These are phyloP conservation scores for Aurelia coerulea DNA, from an alignment of 30 jellyfish, hydroid and myxozoan species.

Conservation along the genomic window DNA sequence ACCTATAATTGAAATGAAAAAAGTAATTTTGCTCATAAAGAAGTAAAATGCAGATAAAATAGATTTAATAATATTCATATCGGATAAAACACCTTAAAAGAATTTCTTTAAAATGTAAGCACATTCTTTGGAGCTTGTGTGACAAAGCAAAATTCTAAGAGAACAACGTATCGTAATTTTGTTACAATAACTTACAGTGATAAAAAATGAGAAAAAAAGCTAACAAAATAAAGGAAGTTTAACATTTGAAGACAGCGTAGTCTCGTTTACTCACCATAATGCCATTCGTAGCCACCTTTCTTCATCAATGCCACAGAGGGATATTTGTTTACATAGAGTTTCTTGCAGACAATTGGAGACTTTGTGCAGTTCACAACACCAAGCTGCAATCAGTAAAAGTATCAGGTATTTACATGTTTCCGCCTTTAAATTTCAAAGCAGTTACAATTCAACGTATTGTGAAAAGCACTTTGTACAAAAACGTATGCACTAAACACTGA, in stretches of 20 bases:
- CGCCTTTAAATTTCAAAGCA: background rate
- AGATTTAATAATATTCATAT: too few relatives aligned
- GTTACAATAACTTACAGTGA: too few relatives aligned
- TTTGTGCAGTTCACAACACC: constrained; percentile 72
- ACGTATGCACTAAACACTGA: too few relatives aligned
- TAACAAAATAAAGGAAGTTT: background rate
- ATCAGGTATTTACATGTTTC: background rate
- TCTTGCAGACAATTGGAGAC: constrained; percentile 54
- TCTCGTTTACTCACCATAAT: constrained; percentile 74
- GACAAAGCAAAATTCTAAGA: too few relatives aligned
- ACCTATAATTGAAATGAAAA: constrained; percentile 41
- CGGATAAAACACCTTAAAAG: background rate
- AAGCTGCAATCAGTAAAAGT: constrained; percentile 48
- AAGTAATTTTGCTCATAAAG: too few relatives aligned
- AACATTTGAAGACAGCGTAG: background rate
- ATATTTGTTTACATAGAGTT: constrained; percentile 69
- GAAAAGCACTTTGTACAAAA: too few relatives aligned
- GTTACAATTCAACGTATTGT: too few relatives aligned
- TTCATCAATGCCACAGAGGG: constrained; percentile 82
- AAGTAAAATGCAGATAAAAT: too few relatives aligned
- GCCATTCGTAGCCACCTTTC: constrained; percentile 92
- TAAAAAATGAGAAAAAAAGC: too few relatives aligned
- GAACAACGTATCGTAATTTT: too few relatives aligned
- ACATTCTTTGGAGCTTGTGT: too few relatives aligned
- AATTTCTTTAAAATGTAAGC: background rate